These are phyloP conservation scores for Megamerina dolium DNA, from an alignment of 2,888 invertebrate genomes.

Conservation along the genomic window DNA sequence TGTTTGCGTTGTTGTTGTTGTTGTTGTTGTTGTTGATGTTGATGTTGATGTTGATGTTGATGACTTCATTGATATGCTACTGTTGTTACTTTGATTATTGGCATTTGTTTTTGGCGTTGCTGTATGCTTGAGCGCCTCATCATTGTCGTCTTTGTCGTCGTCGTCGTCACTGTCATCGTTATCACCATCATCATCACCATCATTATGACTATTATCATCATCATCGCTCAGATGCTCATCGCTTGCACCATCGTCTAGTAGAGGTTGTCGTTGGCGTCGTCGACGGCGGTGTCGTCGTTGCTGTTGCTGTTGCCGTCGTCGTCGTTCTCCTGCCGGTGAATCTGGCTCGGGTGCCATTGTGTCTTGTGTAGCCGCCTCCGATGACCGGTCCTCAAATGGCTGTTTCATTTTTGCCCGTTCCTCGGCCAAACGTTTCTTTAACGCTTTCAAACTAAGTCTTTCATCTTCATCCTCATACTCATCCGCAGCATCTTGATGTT, in stretches of 20 bases:
- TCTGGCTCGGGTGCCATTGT: too few species aligned
- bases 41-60: constrained; percentile 7
- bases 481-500: neutral
- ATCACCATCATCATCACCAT: neutral
- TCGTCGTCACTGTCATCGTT: neutral
- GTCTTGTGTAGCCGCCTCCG: too few species aligned
- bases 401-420: neutral
- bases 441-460: constrained; percentile 7
- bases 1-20: constrained; percentile 4
- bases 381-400: too few species aligned
- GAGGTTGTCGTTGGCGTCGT: neutral
- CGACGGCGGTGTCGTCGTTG: neutral
- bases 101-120: constrained; percentile 1
- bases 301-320: too few species aligned
- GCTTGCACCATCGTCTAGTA: neutral
- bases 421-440: too few species aligned
- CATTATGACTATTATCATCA: too few species aligned
- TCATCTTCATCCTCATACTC: constrained; percentile 2
- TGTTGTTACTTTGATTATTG: too few species aligned
- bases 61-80: too few species aligned
- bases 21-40: constrained; percentile 5
- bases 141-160: neutral
- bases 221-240: neutral
- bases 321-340: neutral
- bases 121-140: too few species aligned